Base-by-base conservation (phyloP, 2,888 invertebrate species). In the Cyclophora punctaria region DNA sequence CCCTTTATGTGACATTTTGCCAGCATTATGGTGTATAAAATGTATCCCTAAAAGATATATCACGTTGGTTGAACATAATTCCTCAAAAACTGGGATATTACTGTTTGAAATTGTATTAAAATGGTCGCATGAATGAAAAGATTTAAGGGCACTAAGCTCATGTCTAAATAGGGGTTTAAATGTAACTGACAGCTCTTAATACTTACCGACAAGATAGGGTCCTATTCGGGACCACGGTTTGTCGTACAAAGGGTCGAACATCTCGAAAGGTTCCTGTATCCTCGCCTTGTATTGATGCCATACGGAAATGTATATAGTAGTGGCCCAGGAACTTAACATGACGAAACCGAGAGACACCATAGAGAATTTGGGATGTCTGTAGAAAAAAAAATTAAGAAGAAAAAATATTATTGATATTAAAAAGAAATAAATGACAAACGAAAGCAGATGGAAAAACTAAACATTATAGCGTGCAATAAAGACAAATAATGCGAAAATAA, bases 191-290 rank as follows among this genome's bases (percentile, higher is more conserved):
- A 47, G 35, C 20, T 20, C 20, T 20, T 20, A 55, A 33, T 35
- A 66, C 85, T 88, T 75, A 91, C 95, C 95, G 47, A 95, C 87
- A 68, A 95, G 90, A 75, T 95, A 95, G 5, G 95, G 93, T 5
- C 95, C 95, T 34, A 95, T 92, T 65, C 95, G 89, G 56, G 94
- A 90, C 95, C 95, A 95, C 5, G 95, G 95, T 67, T 95, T 95
- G 78, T 95, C 95, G 73, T 95, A 95, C 4, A 95, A 83, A 58
- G 93, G 92, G 78, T 95, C 94, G 75, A 95, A 95, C 68, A 95
- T 91, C 59, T 94, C 94, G 66, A 95, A 95, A 1, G 95, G 95
- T 67, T 94, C 92, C 62, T 95, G 92, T 52, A 95, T 93, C 60
- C 93, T 89, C 46, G 93, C 93, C 47, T 91, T 90, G 73, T 95